phyloP scores from a whole-genome alignment of 2,113 vertebrate species.

The Otis tarda region DNA sequence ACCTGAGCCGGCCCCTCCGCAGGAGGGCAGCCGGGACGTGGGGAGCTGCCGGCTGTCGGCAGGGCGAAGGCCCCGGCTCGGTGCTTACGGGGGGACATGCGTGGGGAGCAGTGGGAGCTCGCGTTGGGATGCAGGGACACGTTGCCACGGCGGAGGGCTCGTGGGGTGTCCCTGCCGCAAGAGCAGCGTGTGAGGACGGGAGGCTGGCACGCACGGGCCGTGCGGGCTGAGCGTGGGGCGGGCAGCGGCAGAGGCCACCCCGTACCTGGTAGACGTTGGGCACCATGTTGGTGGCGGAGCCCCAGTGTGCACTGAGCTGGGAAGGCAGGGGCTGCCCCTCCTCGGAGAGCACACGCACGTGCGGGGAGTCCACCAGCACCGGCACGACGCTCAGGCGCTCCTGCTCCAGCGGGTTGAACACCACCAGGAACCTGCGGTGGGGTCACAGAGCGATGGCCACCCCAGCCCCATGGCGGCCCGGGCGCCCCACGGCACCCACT shows the following conservation, averaged over 20 bases:
- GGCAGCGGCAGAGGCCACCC: neutral
- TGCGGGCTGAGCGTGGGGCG: neutral
- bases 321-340: conserved; percentile 88
- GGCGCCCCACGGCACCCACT: neutral
- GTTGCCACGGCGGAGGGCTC: neutral
- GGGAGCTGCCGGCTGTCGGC: neutral
- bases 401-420: conserved; percentile 93
- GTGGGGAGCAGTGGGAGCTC: neutral
- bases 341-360: conserved; percentile 84
- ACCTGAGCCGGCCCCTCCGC: neutral
- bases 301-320: conserved; percentile 88
- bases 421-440: conserved; percentile 84
- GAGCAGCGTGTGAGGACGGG: fast-evolving
- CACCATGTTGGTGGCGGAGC: conserved; percentile 79
- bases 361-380: conserved; percentile 83
- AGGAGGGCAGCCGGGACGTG: fast-evolving
- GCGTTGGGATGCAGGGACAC: fast-evolving
- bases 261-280: conserved; percentile 86
- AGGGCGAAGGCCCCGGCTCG: fast-evolving
- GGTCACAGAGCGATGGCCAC: neutral
- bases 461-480: fast-evolving
- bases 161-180: fast-evolving
- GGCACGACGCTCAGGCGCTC: conserved; percentile 87
- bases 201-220: neutral
- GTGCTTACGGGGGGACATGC: fast-evolving